Conservation (phyloP, 2,797 vertebrate genomes). For the Dallia pectoralis region DNA sequence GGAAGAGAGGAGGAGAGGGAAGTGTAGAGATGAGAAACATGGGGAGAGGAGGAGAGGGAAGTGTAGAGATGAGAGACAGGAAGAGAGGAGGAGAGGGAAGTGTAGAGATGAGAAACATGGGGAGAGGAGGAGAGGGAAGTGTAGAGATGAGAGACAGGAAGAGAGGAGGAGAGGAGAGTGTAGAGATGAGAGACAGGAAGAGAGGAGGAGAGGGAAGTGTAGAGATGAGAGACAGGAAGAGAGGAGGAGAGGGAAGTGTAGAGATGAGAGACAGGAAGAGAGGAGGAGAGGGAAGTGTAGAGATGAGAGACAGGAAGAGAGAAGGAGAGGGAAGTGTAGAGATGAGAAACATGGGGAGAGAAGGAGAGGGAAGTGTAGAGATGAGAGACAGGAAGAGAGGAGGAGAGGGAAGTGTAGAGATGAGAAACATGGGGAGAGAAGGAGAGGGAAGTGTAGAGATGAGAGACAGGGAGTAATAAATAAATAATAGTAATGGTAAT, state of each 20-base stretch:
- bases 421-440: no score
- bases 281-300: no score
- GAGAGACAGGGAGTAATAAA: no score
- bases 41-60: background rate
- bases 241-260: constrained; percentile 19
- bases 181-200: constrained; percentile 20
- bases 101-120: constrained; percentile 21
- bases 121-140: background rate
- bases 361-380: no score
- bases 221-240: background rate
- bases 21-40: constrained; percentile 26
- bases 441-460: no score
- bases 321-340: no score
- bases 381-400: no score
- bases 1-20: background rate
- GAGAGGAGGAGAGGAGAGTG: constrained; percentile 14
- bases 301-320: no score
- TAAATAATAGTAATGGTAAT: no score
- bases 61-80: background rate
- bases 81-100: constrained; percentile 6
- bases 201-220: background rate
- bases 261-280: constrained; percentile 15
- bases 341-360: no score
- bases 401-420: no score
- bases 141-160: background rate